A percentile compares a stretch with the other conserved stretches of the same genome.
These are phyloP conservation scores for Actenoides hombroni DNA, from an alignment of 2,113 vertebrate genomes.

Conservation along the genomic window DNA sequence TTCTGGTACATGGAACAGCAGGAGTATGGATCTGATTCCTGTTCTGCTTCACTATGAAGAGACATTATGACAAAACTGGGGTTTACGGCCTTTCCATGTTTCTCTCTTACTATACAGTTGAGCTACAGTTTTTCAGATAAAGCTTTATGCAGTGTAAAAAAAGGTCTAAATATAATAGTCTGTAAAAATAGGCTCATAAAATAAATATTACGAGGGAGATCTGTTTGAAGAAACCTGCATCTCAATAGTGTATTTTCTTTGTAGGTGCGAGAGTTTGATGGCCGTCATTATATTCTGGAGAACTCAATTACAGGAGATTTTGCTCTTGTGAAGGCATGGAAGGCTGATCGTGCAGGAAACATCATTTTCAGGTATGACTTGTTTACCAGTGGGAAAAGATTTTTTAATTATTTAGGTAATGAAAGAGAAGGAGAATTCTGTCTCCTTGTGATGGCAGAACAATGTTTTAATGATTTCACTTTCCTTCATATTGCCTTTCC, in stretches of 20 bases:
- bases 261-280: conserved; percentile 91
- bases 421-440: neutral
- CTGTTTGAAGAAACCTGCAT: neutral
- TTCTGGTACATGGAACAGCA: conserved; percentile 1
- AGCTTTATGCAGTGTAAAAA: neutral
- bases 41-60: neutral
- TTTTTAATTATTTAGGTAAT: neutral
- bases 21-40: neutral
- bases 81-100: neutral
- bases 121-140: neutral
- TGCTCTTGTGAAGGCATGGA: conserved; percentile 96
- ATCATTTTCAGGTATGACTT: conserved; percentile 90
- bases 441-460: neutral
- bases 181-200: neutral
- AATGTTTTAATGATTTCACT: neutral
- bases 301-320: conserved; percentile 93
- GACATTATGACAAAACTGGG: neutral
- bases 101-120: neutral
- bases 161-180: neutral
- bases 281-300: conserved; percentile 91
- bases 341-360: conserved; percentile 93
- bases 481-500: conserved; percentile 10
- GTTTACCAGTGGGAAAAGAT: neutral
- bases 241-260: neutral
- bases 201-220: neutral